Evolutionary conservation across 2,888 invertebrate species (phyloP).

Genomic region (Drosophila multiciliata): DNA sequence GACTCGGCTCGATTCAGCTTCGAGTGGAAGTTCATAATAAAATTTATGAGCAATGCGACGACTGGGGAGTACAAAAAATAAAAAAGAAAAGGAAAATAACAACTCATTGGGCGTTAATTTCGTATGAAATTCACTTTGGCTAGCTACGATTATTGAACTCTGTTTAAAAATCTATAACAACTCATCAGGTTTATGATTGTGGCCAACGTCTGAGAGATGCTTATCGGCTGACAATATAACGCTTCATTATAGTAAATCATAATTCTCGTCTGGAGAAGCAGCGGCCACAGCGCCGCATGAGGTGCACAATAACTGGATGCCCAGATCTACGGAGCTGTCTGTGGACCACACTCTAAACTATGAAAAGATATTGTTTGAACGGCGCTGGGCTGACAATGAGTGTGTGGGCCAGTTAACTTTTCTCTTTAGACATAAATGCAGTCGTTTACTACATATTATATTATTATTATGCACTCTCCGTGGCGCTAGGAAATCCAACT

Average conservation of each 20-base stretch:
- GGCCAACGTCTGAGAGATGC: conserved; percentile 63
- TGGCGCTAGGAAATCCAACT: conserved; percentile 48
- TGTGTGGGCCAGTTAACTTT: conserved; percentile 72
- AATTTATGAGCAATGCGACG: conserved; percentile 78
- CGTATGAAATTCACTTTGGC: conserved; percentile 46
- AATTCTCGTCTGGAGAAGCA: conserved; percentile 58
- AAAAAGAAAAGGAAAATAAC: conserved; percentile 15
- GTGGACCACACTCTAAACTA: conserved; percentile 75
- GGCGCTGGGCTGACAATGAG: conserved; percentile 74
- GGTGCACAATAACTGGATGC: conserved; percentile 31
- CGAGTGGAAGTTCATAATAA: conserved; percentile 73
- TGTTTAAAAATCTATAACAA: conserved; percentile 80
- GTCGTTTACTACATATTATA: conserved; percentile 74
- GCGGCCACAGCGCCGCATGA: conserved; percentile 60
- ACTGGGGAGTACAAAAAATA: conserved; percentile 26
- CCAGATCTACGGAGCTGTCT: conserved; percentile 32
- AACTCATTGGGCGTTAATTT: conserved; percentile 57
- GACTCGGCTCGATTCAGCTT: conserved; percentile 35
- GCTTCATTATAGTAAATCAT: conserved; percentile 79
- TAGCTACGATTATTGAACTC: conserved; percentile 65
- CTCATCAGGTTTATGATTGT: conserved; percentile 73
- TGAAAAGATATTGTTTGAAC: conserved; percentile 63
- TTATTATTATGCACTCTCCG: conserved; percentile 37
- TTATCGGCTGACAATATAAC: conserved; percentile 73
- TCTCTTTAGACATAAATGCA: conserved; percentile 71